Evolutionary conservation across 2,113 vertebrate species (phyloP), one percentile per base, ranked within the genome.

Genomic region (Plotosus lineatus): DNA sequence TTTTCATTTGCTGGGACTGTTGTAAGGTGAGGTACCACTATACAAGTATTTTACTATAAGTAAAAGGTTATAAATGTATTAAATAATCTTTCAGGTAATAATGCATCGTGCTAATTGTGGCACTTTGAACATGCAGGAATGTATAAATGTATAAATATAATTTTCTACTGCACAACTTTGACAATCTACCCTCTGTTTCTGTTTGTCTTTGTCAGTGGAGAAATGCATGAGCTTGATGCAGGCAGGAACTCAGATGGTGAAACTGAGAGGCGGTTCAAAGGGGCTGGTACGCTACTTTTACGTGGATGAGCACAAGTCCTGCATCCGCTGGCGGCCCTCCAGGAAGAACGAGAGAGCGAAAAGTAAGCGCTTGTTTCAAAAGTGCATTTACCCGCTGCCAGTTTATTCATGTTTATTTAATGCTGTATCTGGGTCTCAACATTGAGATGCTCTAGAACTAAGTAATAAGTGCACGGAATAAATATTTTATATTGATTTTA

Each of bases 261-360:
- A 99, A 83, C 96, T 99, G 2, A 94, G 97, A 0, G 97, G 97
- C 0, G 86, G 97, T 50, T 95, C 97, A 91, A 98, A 96, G 88
- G 97, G 97, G 15, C 89, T 99, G 69, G 94, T 95, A 55, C 95
- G 97, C 3, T 96, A 95, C 92, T 99, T 97, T 86, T 98, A 91
- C 88, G 84, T 99, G 91, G 98, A 99, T 0, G 95, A 98, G 51
- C 97, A 98, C 89, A 97, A 96, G 84, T 97, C 97, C 6, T 99
- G 96, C 81, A 96, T 99, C 83, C 95, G 98, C 85, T 99, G 97
- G 98, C 92, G 97, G 82, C 98, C 98, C 0, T 99, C 98, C 0
- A 94, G 98, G 55, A 99, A 99, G 90, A 97, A 96, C 5, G 98
- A 99, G 89, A 98, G 96, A 84, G 98, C 98, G 84, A 99, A 98